These are phyloP conservation scores for Mionectes macconnelli DNA, from an alignment of 2,113 vertebrate species.

Conservation along the genomic window DNA sequence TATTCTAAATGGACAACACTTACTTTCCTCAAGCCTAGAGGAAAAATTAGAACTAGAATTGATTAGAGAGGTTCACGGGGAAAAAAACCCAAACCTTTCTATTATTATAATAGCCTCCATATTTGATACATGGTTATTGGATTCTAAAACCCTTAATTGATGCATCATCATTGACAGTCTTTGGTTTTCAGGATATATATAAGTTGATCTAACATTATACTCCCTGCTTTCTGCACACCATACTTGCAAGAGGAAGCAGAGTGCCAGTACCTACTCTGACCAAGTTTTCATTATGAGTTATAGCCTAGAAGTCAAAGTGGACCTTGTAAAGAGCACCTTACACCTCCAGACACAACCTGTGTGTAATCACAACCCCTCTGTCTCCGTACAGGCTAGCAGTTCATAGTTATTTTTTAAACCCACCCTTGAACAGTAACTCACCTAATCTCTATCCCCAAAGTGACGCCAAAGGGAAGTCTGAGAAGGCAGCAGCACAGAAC, in stretches of 20 bases:
- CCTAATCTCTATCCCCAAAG: conserved; percentile 68
- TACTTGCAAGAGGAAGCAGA: not conserved
- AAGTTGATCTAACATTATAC: not conserved
- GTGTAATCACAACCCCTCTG: not conserved
- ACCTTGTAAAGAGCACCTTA: not conserved
- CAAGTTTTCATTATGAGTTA: not conserved
- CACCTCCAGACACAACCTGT: not conserved
- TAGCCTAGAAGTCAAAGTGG: not conserved
- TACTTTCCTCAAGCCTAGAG: not conserved
- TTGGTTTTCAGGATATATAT: not conserved
- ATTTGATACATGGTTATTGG: not conserved
- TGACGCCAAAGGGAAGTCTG: conserved; percentile 62
- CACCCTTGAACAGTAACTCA: conserved; percentile 62
- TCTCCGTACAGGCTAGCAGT: not conserved
- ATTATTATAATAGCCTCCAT: not conserved
- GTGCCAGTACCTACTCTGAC: not conserved
- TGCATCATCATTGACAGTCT: not conserved
- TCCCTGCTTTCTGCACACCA: not conserved
- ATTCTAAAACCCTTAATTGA: not conserved
- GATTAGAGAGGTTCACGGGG: not conserved
- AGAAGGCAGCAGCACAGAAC: conserved; percentile 48
- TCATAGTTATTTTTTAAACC: conserved; percentile 16
- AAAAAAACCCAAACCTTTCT: not conserved
- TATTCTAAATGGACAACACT: not conserved
- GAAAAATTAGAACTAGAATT: not conserved